Conservation (phyloP, 2,113 vertebrate genomes). For the Lasiurus cinereus region DNA sequence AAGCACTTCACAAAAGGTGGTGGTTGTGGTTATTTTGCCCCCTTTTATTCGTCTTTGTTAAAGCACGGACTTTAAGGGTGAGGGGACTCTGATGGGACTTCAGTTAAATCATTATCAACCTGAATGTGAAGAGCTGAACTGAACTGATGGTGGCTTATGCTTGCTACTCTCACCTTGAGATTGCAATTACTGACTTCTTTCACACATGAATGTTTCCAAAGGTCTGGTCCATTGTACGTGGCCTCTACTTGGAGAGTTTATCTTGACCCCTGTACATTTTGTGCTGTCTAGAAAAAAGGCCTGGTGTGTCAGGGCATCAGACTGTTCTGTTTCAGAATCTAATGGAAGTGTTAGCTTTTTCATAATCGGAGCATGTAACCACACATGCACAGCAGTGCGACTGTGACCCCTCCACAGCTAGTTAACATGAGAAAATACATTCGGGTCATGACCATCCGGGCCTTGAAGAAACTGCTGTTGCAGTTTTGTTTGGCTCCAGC, state of each 20-base stretch:
- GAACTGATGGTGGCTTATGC: background rate
- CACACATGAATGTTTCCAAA: background rate
- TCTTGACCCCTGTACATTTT: conserved; percentile 25
- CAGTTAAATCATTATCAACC: background rate
- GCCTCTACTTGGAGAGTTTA: conserved; percentile 49
- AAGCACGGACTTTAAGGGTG: background rate
- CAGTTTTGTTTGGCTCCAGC: conserved; percentile 63
- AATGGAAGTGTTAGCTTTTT: conserved; percentile 20
- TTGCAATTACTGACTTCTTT: background rate
- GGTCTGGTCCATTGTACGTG: background rate
- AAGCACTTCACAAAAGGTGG: background rate
- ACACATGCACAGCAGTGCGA: background rate
- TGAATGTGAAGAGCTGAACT: background rate
- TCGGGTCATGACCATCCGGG: background rate
- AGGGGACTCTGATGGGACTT: background rate
- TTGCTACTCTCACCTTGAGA: background rate
- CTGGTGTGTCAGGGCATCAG: background rate
- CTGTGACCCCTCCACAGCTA: background rate
- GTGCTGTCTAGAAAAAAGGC: background rate
- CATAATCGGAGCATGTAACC: background rate
- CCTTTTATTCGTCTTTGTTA: background rate
- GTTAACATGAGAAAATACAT: conserved; percentile 50
- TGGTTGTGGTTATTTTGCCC: conserved; percentile 34
- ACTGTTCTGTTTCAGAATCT: background rate
- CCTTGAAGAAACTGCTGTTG: conserved; percentile 45